Base-by-base conservation (phyloP, 2,888 invertebrate genomes). In the Arge pagana region DNA sequence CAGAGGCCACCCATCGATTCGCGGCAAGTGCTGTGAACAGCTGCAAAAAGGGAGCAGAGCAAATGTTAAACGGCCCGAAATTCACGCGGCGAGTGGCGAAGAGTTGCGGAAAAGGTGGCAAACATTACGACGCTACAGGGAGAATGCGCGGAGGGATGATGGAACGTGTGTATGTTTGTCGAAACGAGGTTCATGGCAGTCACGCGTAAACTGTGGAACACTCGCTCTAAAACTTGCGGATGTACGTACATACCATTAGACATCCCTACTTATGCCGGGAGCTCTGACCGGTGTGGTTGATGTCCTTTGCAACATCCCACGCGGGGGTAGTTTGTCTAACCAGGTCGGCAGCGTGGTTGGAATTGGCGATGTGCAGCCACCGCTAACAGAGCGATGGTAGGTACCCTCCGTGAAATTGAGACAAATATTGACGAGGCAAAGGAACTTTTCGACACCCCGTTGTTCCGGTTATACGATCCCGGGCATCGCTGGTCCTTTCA, bases 271-370 rank as follows among this genome's bases (percentile, higher is more conserved):
- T 65, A 65, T 60, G 61, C 60, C 59, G 56, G 54, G 60, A 11
- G n/a, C 13, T 13, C n/a, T 3, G 45, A 13, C 33, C 66, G 60
- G 64, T 65, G 66, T 64, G 67, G 64, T 67, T 66, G 66, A 61
- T 69, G 67, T 68, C 69, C 68, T 69, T 68, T 59, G 65, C 59
- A 67, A 72, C 71, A 72, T 68, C 67, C 70, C 72, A 62, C 71
- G 70, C 69, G 71, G 68, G 68, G 68, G 67, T 71, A 69, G 67
- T 71, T 72, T 68, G 68, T 72, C 66, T 67, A 68, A 68, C 66
- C 65, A 68, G 58, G 62, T 67, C 28, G 7, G 35, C 15, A 21
- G 10, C n/a, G 23, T 36, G 31, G 31, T 31, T 36, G 23, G 10
- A 24, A 31, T 50, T 43, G 48, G 26, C 41, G 52, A 43, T 35